These are phyloP conservation scores for Latrodectus hesperus DNA, from an alignment of 2,888 invertebrate genomes.

Conservation along the genomic window DNA sequence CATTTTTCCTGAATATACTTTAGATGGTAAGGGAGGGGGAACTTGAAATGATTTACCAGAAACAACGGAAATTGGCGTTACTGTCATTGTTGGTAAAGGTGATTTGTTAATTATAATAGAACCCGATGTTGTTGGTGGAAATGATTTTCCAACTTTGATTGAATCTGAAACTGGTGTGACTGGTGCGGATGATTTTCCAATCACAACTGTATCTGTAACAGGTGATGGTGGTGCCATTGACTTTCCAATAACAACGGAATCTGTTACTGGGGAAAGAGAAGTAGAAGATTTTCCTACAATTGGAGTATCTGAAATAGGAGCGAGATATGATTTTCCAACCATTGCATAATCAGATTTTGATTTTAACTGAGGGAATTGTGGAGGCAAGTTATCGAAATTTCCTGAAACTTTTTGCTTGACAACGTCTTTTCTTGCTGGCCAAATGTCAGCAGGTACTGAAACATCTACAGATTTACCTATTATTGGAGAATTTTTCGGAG, in stretches of 20 bases:
- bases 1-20: no score
- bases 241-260: background rate
- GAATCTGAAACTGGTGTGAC: background rate
- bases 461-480: constrained; percentile 25
- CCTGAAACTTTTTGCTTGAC: background rate
- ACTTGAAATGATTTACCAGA: constrained; percentile 6
- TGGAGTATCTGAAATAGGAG: constrained; percentile 6
- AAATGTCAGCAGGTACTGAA: constrained; percentile 17
- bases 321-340: background rate
- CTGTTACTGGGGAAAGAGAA: constrained; percentile 10
- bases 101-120: no score
- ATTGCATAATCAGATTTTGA: background rate
- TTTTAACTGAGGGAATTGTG: background rate
- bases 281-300: constrained; percentile 3
- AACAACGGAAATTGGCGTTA: constrained; percentile 5
- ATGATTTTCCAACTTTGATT: background rate
- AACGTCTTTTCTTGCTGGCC: constrained; percentile 30
- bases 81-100: background rate
- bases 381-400: background rate
- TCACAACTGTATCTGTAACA: background rate
- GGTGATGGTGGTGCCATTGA: no score
- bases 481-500: constrained; percentile 24
- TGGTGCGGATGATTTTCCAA: background rate
- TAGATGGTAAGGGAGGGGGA: background rate
- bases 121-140: constrained; percentile 6